These are phyloP conservation scores for Xestia xanthographa DNA, from an alignment of 2,888 invertebrate genomes.

Conservation along the genomic window DNA sequence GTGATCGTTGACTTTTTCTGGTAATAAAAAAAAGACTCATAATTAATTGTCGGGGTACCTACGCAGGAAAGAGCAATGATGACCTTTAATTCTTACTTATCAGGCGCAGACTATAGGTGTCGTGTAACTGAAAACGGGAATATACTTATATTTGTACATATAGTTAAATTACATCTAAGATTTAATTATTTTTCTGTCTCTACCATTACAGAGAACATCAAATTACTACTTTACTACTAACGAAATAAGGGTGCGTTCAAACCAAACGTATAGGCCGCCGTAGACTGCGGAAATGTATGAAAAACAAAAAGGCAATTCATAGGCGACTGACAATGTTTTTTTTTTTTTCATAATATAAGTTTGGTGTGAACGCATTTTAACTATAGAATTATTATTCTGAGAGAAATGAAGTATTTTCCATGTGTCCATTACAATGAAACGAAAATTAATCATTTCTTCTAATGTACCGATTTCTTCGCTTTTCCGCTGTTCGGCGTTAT, in stretches of 20 bases:
- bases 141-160: neutral
- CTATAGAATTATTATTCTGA: neutral
- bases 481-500: conserved; percentile 6
- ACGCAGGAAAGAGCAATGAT: no score
- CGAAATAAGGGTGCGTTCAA: neutral
- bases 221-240: neutral
- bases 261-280: neutral
- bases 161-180: neutral
- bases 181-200: neutral
- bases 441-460: neutral
- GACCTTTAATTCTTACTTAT: no score
- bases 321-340: neutral
- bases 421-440: neutral
- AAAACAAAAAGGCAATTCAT: neutral
- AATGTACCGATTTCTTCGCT: no score
- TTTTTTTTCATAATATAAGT: neutral
- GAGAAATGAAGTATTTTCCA: conserved; percentile 46
- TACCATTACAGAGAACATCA: neutral
- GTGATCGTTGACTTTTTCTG: no score
- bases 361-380: neutral
- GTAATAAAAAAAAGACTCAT: no score
- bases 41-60: no score
- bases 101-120: no score
- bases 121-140: neutral
- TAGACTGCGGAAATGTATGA: neutral